Percentiles rank a stretch among this genome's conserved stretches.
These are phyloP conservation scores for Diplolepis rosae DNA, from an alignment of 2,888 invertebrate species.

Conservation along the genomic window DNA sequence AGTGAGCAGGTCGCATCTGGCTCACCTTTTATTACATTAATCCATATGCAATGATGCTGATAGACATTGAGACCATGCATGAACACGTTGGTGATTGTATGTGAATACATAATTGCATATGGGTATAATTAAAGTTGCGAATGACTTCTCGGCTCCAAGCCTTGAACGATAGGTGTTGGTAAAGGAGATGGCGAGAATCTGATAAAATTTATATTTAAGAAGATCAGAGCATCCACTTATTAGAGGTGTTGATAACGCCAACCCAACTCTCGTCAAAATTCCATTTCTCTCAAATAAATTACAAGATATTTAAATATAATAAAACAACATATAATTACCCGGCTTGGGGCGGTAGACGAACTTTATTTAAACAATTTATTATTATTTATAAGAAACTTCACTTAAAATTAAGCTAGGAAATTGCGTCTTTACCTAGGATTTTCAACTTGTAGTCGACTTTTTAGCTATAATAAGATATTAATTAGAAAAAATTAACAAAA, in stretches of 20 bases:
- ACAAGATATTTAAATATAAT: not conserved
- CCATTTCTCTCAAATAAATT: not conserved
- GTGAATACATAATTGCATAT: not conserved
- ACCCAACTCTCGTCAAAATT: not conserved
- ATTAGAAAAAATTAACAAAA: too few species aligned
- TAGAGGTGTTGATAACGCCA: not conserved
- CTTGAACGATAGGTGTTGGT: not conserved
- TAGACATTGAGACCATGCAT: not conserved
- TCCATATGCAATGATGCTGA: constrained; percentile 18
- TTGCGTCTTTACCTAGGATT: too few species aligned
- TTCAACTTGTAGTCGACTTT: too few species aligned
- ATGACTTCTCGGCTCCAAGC: constrained; percentile 16
- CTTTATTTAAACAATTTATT: too few species aligned
- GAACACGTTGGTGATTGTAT: not conserved
- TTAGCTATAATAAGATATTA: too few species aligned
- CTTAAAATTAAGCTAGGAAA: too few species aligned
- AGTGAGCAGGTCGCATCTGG: not conserved
- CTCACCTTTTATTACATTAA: constrained; percentile 27
- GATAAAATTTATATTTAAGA: not conserved
- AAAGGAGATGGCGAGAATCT: not conserved
- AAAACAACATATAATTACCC: too few species aligned
- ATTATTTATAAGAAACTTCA: too few species aligned
- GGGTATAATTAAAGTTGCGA: constrained; percentile 16
- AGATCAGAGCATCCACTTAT: not conserved
- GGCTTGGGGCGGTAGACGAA: too few species aligned